These are phyloP conservation scores for Drosophila heteroneura DNA, from an alignment of 2,888 invertebrate species.

Conservation along the genomic window DNA sequence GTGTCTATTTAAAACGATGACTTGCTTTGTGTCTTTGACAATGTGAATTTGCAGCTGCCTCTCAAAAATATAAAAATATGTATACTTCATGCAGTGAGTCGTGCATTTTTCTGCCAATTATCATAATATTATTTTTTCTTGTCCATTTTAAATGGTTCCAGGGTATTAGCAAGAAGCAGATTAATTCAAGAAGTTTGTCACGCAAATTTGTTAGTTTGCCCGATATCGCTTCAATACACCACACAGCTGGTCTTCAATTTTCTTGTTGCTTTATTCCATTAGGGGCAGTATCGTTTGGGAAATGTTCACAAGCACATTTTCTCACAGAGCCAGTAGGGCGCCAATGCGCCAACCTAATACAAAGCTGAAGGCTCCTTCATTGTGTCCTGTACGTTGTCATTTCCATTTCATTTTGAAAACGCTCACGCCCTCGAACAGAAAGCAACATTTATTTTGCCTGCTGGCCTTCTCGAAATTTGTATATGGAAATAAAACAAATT, in stretches of 20 bases:
- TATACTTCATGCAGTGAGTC: not conserved
- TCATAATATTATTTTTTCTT: not conserved
- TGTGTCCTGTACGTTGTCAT: constrained; percentile 53
- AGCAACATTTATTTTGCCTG: constrained; percentile 70
- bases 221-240: constrained; percentile 6
- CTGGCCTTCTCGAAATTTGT: constrained; percentile 33
- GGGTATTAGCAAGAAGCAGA: constrained; percentile 17
- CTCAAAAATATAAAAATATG: not conserved
- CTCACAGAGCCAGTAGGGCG: constrained; percentile 29
- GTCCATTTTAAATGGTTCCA: not conserved
- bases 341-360: constrained; percentile 12
- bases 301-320: constrained; percentile 59
- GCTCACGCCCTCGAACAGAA: constrained; percentile 54
- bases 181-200: constrained; percentile 45
- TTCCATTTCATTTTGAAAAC: constrained; percentile 66
- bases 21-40: not conserved
- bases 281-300: constrained; percentile 39
- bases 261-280: constrained; percentile 51
- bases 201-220: constrained; percentile 6
- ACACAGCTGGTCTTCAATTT: not conserved
- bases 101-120: not conserved
- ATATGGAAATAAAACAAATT: constrained; percentile 71
- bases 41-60: not conserved
- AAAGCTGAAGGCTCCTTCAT: constrained; percentile 49
- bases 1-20: not conserved